Percentiles rank a stretch among this genome's conserved stretches.
Conservation (phyloP, 2,797 vertebrate genomes). For the Ibycter americanus region DNA sequence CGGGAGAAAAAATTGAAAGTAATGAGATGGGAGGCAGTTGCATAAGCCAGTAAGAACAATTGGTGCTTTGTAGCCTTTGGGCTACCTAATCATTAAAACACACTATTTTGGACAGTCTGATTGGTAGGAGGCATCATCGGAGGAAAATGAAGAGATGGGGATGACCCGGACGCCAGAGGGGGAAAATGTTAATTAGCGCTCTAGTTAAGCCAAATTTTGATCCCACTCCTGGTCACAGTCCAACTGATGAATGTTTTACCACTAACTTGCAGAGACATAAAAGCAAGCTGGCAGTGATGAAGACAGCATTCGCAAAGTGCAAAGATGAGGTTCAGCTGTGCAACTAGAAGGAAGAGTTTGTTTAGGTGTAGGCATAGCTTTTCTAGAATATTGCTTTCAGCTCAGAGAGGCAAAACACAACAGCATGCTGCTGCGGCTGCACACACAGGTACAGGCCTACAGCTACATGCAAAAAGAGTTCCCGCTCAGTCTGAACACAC, state of each 20-base stretch:
- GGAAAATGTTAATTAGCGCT: conserved; percentile 41
- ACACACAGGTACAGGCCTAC: background rate
- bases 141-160: background rate
- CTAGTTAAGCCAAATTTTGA: conserved; percentile 21
- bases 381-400: background rate
- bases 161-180: background rate
- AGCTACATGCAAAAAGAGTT: background rate
- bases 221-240: fast-evolving
- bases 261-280: background rate
- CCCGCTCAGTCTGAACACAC: background rate
- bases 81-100: conserved; percentile 56
- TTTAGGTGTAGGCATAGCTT: background rate
- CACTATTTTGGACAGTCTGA: conserved; percentile 17
- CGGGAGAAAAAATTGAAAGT: conserved; percentile 37
- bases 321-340: background rate
- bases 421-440: background rate
- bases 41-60: conserved; percentile 62
- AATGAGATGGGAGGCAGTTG: conserved; percentile 61
- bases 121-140: conserved; percentile 3
- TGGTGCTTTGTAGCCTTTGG: conserved; percentile 16
- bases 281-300: background rate
- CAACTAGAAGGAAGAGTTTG: background rate
- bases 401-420: background rate
- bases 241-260: background rate
- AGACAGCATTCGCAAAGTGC: background rate